phyloP scores from a whole-genome alignment of 2,113 vertebrate species.

The Psittacula cyanocephala region DNA sequence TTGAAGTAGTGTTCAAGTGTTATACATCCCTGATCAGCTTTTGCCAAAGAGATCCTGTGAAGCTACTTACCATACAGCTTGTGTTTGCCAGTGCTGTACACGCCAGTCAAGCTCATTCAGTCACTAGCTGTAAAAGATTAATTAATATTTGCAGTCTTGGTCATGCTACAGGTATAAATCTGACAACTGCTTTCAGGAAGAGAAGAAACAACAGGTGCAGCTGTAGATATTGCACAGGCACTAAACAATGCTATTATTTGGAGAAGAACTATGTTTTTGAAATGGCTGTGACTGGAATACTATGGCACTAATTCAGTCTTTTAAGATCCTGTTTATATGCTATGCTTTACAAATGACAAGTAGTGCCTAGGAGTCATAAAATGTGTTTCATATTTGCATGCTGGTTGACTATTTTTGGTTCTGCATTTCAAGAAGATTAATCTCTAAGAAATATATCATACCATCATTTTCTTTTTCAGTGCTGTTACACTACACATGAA shows the following conservation, averaged over 20 bases:
- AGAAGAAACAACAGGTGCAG: background rate
- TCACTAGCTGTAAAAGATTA: background rate
- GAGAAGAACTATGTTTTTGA: background rate
- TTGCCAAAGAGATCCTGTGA: background rate
- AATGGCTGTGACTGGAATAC: background rate
- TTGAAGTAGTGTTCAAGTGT: background rate
- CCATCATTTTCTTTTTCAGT: background rate
- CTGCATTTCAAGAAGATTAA: background rate
- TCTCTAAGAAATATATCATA: background rate
- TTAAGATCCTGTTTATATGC: background rate
- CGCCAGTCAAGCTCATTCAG: background rate
- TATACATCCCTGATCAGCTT: background rate
- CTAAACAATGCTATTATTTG: background rate
- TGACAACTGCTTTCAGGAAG: background rate
- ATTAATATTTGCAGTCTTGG: constrained; percentile 32
- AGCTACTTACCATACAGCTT: background rate
- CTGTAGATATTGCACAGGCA: background rate
- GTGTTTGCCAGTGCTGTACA: background rate
- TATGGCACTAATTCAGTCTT: background rate
- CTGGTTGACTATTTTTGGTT: background rate
- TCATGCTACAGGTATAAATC: background rate
- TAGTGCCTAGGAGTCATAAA: background rate
- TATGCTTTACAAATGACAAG: background rate
- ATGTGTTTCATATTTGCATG: background rate
- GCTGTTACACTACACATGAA: background rate